Base-by-base conservation (phyloP, 2,113 vertebrate species). In the Neogobius melanostomus region DNA sequence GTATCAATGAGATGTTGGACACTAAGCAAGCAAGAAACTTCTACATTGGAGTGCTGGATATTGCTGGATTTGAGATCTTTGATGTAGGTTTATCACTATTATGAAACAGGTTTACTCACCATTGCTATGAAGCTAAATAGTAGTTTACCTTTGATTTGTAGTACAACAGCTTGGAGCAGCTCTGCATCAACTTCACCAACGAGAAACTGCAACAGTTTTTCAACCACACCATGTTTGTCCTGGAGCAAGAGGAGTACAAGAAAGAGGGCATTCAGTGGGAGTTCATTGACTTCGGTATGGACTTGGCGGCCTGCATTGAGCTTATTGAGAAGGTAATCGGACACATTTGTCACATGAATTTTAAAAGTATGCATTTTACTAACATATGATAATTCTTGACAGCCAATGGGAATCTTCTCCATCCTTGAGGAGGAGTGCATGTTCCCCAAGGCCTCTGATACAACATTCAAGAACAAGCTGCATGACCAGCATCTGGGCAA, bases 401-500 rank as follows among this genome's bases (percentile, higher is more conserved):
- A 63, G 44, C 61, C 61, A 64, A 46, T 64, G 61, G 61, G 61
- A 8, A 64, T 64, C 61, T 64, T 64, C 6, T 10, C 61, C 61
- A 64, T 64, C 61, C 61, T 64, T 64, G 61, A 64, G 47, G 61
- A 96, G 84, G 92, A 92, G 83, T 89, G 87, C 81, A 90, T 90
- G 16, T 47, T 89, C 80, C 88, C 88, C 72, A 91, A 90, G 64
- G 87, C 89, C 3, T 77, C 89, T 66, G 91, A 92, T 51, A 82
- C 79, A 5, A 69, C 97, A 90, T 98, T 98, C 79, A 96, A 96
- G 84, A 97, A 97, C 87, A 96, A 97, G 79, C 91, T 97, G 36
- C 90, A 95, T 21, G 95, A 97, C 46, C 95, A 97, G 68, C 95
- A 97, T 16, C 89, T 97, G 72, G 95, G 96, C 10, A 97, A 96